Evolutionary conservation across 1,140 invertebrate species (phyloP), one percentile per base, ranked within the genome.

Genomic region (Holotrichia oblita): DNA sequence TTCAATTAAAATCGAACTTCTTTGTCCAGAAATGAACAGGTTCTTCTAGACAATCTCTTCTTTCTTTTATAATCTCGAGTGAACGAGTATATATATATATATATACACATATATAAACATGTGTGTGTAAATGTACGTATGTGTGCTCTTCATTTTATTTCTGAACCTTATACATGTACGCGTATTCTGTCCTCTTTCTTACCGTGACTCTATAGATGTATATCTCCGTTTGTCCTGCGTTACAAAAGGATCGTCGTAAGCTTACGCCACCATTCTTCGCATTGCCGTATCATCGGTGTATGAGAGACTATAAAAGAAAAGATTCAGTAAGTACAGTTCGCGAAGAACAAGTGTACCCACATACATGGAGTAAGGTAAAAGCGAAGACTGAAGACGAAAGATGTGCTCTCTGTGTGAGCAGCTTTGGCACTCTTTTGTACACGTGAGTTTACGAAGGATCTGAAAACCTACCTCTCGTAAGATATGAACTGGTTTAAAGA

Each of bases 11-110:
- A 72, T 72, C 64, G 64, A 40, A 72, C 64, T 72, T 72, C 64
- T 72, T 72, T 72, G 64, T 72, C 64, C 64, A 72, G 64, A 72
- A 72, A 72, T 72, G 64, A 72, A 72, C 64, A 72, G 64, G 64
- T 72, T 72, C 64, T 40, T 72, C 64, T 72, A 72, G 64, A 72
- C 64, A 72, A 72, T 72, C 64, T 72, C 64, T 72, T 72, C 61
- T 72, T 72, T 72, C 64, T 72, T 72, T 72, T 72, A 72, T 72
- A 72, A 72, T 72, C n/a, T 55, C 48, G 48, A 17, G 14, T 17
- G 48, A 55, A 55, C 48, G 48, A 17, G 48, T 55, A 55, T 55
- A 34, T 34, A 34, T 34, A 34, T n/a, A n/a, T 34, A 34, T 34
- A 34, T 34, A 34, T 34, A 34, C 27, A 34, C 27, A 34, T 34